These are phyloP conservation scores for Atrina japonica DNA, from an alignment of 2,888 invertebrate genomes.

Conservation along the genomic window DNA sequence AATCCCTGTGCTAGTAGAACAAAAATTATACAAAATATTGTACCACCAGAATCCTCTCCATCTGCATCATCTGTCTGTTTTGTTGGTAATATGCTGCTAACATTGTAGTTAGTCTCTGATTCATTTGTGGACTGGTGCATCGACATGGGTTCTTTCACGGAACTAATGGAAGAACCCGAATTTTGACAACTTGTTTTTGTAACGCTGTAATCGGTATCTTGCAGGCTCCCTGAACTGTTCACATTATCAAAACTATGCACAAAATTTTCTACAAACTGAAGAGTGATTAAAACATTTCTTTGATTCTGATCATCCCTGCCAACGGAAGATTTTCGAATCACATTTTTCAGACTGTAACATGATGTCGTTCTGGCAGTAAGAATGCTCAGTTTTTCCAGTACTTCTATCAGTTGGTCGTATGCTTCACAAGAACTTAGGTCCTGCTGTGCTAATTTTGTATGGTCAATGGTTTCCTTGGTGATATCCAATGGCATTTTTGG, in stretches of 20 bases:
- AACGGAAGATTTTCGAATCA: not conserved
- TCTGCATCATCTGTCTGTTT: not conserved
- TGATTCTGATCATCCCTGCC: too few relatives aligned
- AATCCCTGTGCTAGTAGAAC: too few relatives aligned
- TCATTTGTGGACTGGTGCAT: not conserved
- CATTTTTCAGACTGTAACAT: conserved; percentile 17
- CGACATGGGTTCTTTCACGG: not conserved
- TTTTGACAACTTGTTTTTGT: conserved; percentile 3
- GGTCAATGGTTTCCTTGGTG: too few relatives aligned
- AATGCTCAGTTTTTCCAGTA: conserved; percentile 22
- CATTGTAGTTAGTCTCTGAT: not conserved
- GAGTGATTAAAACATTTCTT: too few relatives aligned
- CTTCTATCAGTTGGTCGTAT: conserved; percentile 6
- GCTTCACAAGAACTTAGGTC: conserved; percentile 11
- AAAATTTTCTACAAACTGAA: too few relatives aligned
- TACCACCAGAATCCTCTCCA: not conserved
- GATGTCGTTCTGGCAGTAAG: conserved; percentile 21
- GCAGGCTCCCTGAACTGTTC: too few relatives aligned
- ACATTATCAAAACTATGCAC: too few relatives aligned
- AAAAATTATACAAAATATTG: too few relatives aligned
- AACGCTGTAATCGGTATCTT: too few relatives aligned
- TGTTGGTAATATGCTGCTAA: not conserved
- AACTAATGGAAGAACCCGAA: not conserved
- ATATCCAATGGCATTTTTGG: too few relatives aligned
- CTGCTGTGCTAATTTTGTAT: too few relatives aligned